Conservation (phyloP, 1,140 invertebrate species). For the Tetramorium simillimum region DNA sequence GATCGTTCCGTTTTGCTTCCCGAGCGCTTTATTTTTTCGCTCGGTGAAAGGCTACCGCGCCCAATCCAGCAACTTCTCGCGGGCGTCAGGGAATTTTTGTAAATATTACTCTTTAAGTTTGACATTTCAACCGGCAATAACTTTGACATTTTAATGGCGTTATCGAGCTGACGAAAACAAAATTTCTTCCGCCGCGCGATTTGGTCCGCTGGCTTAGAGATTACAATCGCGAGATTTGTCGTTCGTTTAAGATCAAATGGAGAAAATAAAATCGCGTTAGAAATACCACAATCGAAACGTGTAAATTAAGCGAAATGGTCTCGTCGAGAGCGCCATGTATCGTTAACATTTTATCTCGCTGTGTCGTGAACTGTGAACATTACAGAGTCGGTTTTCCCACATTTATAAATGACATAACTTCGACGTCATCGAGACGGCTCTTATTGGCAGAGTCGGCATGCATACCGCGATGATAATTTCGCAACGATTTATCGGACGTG, state of each 20-base stretch:
- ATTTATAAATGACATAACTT: conserved; percentile 42
- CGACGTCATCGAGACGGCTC: conserved; percentile 25
- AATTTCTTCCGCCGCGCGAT: neutral
- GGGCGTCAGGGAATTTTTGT: neutral
- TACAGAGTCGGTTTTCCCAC: conserved; percentile 39
- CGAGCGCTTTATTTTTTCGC: neutral
- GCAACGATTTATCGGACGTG: conserved; percentile 21
- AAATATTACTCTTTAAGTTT: conserved; percentile 1
- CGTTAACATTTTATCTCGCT: conserved; percentile 37
- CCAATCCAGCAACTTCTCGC: neutral
- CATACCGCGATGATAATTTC: conserved; percentile 28
- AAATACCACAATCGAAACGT: neutral
- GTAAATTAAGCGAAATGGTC: neutral
- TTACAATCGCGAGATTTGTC: neutral
- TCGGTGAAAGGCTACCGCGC: neutral
- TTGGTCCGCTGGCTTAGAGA: neutral
- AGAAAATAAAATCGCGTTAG: neutral
- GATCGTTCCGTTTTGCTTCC: neutral
- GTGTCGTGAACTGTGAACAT: conserved; percentile 8
- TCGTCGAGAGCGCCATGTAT: neutral
- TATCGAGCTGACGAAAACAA: neutral
- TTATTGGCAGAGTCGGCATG: conserved; percentile 9
- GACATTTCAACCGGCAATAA: neutral
- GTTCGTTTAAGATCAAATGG: neutral
- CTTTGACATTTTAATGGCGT: conserved; percentile 18